Evolutionary conservation across 2,113 vertebrate genomes (phyloP).

Genomic region (Beaufortia kweichowensis): DNA sequence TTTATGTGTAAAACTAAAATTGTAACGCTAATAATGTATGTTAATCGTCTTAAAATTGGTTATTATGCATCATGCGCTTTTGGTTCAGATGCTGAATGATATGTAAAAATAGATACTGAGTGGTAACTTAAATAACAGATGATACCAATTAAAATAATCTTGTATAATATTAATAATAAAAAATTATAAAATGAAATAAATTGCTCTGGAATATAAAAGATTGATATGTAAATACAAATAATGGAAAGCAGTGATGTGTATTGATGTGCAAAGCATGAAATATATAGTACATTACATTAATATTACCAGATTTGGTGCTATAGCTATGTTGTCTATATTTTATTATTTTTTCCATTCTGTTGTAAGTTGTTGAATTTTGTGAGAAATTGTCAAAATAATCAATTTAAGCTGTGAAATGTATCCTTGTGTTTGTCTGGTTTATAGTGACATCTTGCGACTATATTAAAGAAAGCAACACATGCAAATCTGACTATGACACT

Average conservation of each 20-base stretch:
- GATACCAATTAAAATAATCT: background rate
- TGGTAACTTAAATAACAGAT: background rate
- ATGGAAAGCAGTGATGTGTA: no score
- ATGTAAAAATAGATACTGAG: background rate
- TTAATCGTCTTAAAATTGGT: background rate
- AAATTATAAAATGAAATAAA: background rate
- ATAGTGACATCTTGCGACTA: constrained; percentile 36
- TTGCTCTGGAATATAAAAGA: background rate
- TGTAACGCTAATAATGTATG: background rate
- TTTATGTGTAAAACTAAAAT: background rate
- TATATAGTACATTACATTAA: no score
- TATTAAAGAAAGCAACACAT: constrained; percentile 4
- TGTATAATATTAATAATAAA: background rate
- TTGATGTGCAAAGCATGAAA: no score
- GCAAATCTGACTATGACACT: no score
- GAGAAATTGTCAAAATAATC: background rate
- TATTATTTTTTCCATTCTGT: background rate
- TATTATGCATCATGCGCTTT: background rate
- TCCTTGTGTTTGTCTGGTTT: background rate
- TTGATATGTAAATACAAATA: background rate
- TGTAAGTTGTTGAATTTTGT: background rate
- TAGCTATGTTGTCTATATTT: background rate
- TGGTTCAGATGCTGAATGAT: background rate
- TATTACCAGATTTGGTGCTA: no score
- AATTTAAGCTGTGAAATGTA: background rate